Percentiles rank a stretch among this genome's conserved stretches.
These are phyloP conservation scores for Terrapene triunguis DNA, from an alignment of 2,113 vertebrate species.

Conservation along the genomic window DNA sequence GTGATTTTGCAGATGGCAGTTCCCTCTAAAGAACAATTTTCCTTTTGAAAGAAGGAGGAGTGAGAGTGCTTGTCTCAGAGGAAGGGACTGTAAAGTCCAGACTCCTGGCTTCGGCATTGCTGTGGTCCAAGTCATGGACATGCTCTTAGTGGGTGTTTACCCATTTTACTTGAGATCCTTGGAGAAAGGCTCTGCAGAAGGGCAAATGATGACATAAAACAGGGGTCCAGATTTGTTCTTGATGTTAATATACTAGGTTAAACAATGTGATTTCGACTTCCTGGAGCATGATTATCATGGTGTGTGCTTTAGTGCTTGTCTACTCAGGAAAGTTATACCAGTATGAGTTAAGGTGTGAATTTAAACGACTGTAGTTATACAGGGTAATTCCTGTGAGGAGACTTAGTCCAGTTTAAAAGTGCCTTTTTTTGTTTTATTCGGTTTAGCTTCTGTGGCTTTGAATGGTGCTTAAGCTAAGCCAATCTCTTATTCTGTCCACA, in stretches of 20 bases:
- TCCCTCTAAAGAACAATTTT: neutral
- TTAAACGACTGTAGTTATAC: neutral
- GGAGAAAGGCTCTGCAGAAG: neutral
- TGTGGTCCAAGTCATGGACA: neutral
- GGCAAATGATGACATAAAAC: neutral
- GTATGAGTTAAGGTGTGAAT: neutral
- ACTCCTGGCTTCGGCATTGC: neutral
- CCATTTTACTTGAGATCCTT: neutral
- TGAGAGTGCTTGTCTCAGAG: neutral
- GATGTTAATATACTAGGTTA: neutral
- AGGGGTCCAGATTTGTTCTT: neutral
- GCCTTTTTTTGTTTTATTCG: neutral
- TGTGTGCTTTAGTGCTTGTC: neutral
- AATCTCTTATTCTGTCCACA: neutral
- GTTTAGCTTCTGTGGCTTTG: neutral
- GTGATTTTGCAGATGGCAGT: neutral
- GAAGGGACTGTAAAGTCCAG: neutral
- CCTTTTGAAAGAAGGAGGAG: neutral
- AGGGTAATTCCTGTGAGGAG: neutral
- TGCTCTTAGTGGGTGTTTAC: neutral
- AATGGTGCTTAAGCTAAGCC: neutral
- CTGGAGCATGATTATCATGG: neutral
- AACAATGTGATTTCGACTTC: neutral
- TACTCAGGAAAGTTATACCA: neutral
- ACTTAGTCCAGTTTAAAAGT: rapidly evolving